Evolutionary conservation across 2,113 vertebrate genomes (phyloP), one percentile per base, ranked within the genome.

Genomic region (Psilopsiagon aurifrons): DNA sequence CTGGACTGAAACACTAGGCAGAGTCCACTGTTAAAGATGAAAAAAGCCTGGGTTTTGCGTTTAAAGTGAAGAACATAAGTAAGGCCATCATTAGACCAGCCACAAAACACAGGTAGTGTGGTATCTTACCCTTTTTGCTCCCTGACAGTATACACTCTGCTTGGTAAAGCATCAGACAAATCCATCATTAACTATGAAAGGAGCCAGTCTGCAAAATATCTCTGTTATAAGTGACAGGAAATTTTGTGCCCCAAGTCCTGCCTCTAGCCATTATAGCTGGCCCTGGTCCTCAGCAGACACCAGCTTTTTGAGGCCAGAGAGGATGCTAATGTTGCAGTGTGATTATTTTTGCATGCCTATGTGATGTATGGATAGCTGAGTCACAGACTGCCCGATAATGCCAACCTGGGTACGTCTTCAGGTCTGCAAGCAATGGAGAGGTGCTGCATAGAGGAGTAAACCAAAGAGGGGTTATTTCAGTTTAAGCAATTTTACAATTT

Each of bases 381-480:
- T 63, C 31, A 18, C 23, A 67, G 19, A 9, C 47, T 64, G 16
- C 18, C 9, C 24, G 39, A 19, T 11, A n/a, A 10, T 8, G 16
- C 9, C 13, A 47, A 17, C 52, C 13, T 44, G 29, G 15, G 11
- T 33, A 11, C 1, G 10, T 39, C 28, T 44, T 80, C 44, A 49
- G n/a, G 24, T 44, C n/a, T 39, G 47, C 15, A 7, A 2, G 4
- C 17, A 17, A 3, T 5, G 17, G 37, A 39, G 19, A 0, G 2
- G 15, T 31, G 63, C 73, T 87, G 43, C n/a, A 33, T 2, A 22
- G 13, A 29, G n/a, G n/a, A 46, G 31, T 63, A 73, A 39, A 49
- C 20, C 17, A 37, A 35, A 29, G 16, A 27, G 31, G 60, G 22
- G 13, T 33, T 93, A 59, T 51, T 64, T 75, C 37, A 17, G 24